Conservation (phyloP, 2,888 invertebrate species). For the Cheilosia vulpina region DNA sequence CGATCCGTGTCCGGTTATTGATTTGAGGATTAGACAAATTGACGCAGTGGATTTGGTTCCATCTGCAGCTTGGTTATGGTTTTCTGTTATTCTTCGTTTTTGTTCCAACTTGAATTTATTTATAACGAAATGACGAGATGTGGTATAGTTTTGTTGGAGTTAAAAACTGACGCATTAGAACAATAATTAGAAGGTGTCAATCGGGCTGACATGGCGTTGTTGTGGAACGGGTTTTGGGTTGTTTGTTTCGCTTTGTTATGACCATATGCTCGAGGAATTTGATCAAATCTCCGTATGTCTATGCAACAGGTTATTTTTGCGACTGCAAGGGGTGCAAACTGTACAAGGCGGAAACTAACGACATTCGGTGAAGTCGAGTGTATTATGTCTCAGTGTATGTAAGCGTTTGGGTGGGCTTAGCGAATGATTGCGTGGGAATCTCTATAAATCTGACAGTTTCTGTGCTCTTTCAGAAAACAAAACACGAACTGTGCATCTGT, state of each 20-base stretch:
- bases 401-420: no score
- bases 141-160: constrained; percentile 22
- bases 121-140: not conserved
- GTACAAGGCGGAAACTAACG: no score
- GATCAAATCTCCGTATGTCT: not conserved
- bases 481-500: no score
- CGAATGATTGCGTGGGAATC: no score
- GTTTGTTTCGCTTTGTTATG: constrained; percentile 11
- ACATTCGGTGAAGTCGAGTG: no score
- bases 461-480: no score
- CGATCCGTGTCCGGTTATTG: constrained; percentile 59
- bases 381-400: no score
- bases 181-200: constrained; percentile 56
- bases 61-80: not conserved
- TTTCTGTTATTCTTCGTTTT: not conserved
- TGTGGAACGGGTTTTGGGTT: constrained; percentile 34
- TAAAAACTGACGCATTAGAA: constrained; percentile 41
- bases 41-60: not conserved
- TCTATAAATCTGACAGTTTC: no score
- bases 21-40: constrained; percentile 47
- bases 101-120: not conserved
- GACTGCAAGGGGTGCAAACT: no score
- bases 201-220: constrained; percentile 29
- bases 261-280: constrained; percentile 21
- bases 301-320: not conserved